A percentile compares a stretch with the other conserved stretches of the same genome.
These are phyloP conservation scores for Pteronura brasiliensis DNA, from an alignment of 2,113 vertebrate species.

Conservation along the genomic window DNA sequence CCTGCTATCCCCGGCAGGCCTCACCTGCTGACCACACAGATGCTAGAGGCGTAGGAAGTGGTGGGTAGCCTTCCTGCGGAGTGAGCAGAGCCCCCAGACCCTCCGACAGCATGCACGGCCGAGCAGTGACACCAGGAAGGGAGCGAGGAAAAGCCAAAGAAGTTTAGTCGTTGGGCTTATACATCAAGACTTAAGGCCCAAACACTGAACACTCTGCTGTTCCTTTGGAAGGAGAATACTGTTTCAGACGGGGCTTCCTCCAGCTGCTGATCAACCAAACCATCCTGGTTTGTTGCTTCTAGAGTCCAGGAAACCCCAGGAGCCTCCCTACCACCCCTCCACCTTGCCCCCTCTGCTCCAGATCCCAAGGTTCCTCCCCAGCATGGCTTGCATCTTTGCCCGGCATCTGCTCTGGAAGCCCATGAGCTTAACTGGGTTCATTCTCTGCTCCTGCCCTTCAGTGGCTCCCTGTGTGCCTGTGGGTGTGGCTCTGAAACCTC, in stretches of 20 bases:
- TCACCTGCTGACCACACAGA: not conserved
- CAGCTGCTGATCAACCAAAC: not conserved
- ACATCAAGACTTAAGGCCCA: not conserved
- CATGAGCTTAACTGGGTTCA: not conserved
- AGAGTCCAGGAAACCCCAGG: not conserved
- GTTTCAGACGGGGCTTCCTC: not conserved
- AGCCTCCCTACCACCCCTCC: not conserved
- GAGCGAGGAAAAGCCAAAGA: not conserved
- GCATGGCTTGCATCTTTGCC: accelerated
- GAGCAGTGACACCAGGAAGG: not conserved
- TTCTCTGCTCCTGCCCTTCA: not conserved
- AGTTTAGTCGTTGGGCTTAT: not conserved
- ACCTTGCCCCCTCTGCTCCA: accelerated
- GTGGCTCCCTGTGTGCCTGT: not conserved
- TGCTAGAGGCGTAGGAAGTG: accelerated
- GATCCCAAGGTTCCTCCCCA: not conserved
- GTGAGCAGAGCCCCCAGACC: not conserved
- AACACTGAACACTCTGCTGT: not conserved
- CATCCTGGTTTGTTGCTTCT: not conserved
- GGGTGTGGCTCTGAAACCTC: not conserved
- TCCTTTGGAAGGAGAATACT: not conserved
- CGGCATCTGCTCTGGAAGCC: not conserved
- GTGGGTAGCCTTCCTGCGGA: not conserved
- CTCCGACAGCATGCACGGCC: not conserved
- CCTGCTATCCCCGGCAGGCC: not conserved